Evolutionary conservation across 2,888 invertebrate genomes (phyloP), one percentile per base, ranked within the genome.

Genomic region (Sepiola atlantica): DNA sequence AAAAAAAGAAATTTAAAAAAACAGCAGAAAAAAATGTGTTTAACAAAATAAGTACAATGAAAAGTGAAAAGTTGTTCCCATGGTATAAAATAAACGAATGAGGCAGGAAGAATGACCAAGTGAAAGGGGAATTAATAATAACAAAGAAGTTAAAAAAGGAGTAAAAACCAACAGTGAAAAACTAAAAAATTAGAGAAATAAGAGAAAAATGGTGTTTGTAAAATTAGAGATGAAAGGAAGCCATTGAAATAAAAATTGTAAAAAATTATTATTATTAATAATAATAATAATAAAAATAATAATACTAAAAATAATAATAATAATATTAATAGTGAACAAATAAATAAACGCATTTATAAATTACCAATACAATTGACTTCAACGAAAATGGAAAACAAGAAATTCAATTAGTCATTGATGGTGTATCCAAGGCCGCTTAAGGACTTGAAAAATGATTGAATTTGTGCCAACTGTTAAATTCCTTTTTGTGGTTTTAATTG

Each of bases 371-470:
- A 45, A 45, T 45, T 45, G 45, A 45, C 45, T 45, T 4, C 45
- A 45, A 45, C 14, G 10, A 77, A n/a, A 77, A 77, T 14, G 16
- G 20, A 77, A n/a, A n/a, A 77, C 20, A 77, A n/a, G 14, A 14
- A 77, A 77, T 77, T 77, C 77, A 77, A 77, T 77, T 77, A 77
- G 77, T 77, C n/a, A 77, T 32, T 77, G 77, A 28, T 77, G 77
- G 28, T 77, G 77, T 77, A 77, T 77, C n/a, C 77, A 12, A n/a
- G 77, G 21, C 77, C 77, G n/a, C n/a, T 77, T 77, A 77, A 77
- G 77, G 77, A 77, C 77, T 77, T 77, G 77, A 77, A 77, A 77
- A 77, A 77, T 77, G 77, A 77, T 77, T 77, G 77, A 77, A 77
- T 77, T 77, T 16, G 77, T 14, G n/a, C 77, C 77, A 77, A 77